Conservation (phyloP, 2,888 invertebrate species). For the Endomychus coccineus region DNA sequence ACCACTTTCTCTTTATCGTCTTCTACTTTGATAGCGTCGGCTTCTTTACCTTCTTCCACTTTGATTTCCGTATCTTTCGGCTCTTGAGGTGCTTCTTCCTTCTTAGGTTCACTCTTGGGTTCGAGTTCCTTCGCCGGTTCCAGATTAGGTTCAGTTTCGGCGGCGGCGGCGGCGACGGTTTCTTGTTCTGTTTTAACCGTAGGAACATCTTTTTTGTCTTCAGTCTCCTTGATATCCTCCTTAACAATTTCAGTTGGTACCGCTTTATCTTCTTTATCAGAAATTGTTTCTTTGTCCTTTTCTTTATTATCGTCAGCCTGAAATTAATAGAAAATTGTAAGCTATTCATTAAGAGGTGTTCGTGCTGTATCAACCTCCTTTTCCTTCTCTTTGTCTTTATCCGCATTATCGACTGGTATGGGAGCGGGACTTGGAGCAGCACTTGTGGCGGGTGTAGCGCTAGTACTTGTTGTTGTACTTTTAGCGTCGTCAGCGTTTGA, state of each 20-base stretch:
- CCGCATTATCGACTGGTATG: slow-evolving; percentile 39
- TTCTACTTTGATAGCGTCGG: slow-evolving; percentile 45
- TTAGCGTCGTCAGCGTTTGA: slow-evolving; percentile 44
- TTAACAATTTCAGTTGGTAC: slow-evolving; percentile 29
- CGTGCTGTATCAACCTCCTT: slow-evolving; percentile 39
- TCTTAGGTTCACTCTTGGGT: slow-evolving; percentile 40
- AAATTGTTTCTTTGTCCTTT: slow-evolving; percentile 28
- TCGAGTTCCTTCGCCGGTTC: too few relatives aligned
- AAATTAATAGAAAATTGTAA: too few relatives aligned
- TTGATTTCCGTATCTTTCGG: slow-evolving; percentile 23
- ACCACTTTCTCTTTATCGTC: slow-evolving; percentile 51
- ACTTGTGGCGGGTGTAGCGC: slow-evolving; percentile 59
- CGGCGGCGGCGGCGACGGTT: slow-evolving; percentile 35
- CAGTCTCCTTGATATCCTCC: slow-evolving; percentile 32
- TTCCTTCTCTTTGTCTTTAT: slow-evolving; percentile 46
- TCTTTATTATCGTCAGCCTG: slow-evolving; percentile 38
- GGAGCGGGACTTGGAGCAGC: slow-evolving; percentile 71
- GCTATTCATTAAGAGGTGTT: slow-evolving; percentile 24
- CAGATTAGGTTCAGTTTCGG: slow-evolving; percentile 37
- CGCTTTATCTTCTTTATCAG: slow-evolving; percentile 18
- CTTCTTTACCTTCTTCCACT: slow-evolving; percentile 35
- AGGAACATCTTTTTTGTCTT: slow-evolving; percentile 42
- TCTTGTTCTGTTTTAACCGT: slow-evolving; percentile 55
- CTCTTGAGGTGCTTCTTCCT: slow-evolving; percentile 44
- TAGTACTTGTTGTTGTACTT: slow-evolving; percentile 53